Conservation (phyloP, 2,113 vertebrate species). For the Mus spicilegus region DNA sequence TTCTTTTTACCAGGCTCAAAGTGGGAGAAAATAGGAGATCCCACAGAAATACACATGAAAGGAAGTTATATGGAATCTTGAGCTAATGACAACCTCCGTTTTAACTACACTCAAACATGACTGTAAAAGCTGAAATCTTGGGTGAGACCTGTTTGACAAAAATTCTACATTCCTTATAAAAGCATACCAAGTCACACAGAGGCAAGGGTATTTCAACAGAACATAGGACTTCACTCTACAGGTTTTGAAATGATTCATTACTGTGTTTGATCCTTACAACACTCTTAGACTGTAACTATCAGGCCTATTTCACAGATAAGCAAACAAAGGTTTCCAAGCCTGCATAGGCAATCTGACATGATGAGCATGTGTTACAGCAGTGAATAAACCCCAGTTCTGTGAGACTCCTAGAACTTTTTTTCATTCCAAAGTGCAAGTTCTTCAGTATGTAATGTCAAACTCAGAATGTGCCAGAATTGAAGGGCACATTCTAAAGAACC, state of each 20-base stretch:
- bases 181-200: neutral
- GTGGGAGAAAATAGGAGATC: constrained; percentile 53
- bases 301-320: neutral
- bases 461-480: neutral
- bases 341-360: neutral
- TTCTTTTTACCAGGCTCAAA: constrained; percentile 55
- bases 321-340: neutral
- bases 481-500: neutral
- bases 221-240: neutral
- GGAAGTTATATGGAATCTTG: neutral
- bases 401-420: neutral
- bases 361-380: neutral
- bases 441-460: neutral
- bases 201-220: neutral
- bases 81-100: neutral
- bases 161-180: neutral
- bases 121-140: constrained; percentile 21
- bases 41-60: constrained; percentile 35
- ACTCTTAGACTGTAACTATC: neutral
- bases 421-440: neutral
- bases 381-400: neutral
- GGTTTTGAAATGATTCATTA: neutral
- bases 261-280: neutral
- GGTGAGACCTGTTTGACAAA: neutral
- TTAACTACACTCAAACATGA: neutral